phyloP scores from a whole-genome alignment of 2,113 vertebrate genomes.

The Protobothrops flavoviridis region DNA sequence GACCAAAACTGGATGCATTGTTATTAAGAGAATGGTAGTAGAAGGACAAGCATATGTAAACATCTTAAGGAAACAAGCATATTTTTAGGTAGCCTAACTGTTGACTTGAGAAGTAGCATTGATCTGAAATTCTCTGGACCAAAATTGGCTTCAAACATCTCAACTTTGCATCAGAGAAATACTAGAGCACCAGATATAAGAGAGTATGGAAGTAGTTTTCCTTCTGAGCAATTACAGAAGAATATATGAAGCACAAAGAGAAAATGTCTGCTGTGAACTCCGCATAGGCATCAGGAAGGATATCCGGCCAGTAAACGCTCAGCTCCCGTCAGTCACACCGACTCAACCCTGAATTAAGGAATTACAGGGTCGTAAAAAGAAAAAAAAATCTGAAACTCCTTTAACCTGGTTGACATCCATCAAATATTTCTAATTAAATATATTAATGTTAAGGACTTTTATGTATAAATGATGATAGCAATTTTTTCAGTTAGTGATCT shows the following conservation, averaged over 20 bases:
- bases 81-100: neutral
- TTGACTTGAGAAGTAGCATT: neutral
- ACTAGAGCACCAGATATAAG: too few relatives aligned
- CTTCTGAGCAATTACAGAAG: too few relatives aligned
- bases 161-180: neutral
- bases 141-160: neutral
- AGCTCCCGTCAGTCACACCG: too few relatives aligned
- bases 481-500: too few relatives aligned
- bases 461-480: neutral
- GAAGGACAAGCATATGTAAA: neutral
- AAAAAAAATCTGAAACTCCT: neutral
- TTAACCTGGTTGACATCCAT: neutral
- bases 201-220: neutral
- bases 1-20: too few relatives aligned
- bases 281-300: too few relatives aligned
- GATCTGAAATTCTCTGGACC: neutral
- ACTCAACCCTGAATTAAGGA: too few relatives aligned
- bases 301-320: too few relatives aligned
- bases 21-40: neutral
- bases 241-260: neutral
- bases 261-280: too few relatives aligned
- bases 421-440: neutral
- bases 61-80: neutral
- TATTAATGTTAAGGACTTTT: neutral
- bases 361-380: too few relatives aligned